phyloP scores from a whole-genome alignment of 2,113 vertebrate species.

The Salvelinus alpinus region DNA sequence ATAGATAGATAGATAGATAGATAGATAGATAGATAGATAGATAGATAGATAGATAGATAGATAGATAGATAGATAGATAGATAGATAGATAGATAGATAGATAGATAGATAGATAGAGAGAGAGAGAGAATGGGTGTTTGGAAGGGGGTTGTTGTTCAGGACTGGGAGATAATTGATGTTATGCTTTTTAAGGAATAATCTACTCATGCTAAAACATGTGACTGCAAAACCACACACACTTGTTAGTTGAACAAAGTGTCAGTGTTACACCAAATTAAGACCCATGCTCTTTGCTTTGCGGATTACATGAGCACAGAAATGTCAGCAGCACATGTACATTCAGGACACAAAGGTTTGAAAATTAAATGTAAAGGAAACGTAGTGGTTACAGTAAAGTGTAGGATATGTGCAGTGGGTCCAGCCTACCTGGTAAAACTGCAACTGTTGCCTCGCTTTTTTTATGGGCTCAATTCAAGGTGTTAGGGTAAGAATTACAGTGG shows the following conservation, averaged over 20 bases:
- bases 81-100: no score
- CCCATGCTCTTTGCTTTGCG: background rate
- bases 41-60: no score
- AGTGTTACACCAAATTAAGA: conserved; percentile 5
- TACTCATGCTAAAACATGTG: conserved; percentile 57
- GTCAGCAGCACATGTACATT: background rate
- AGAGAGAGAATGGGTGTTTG: background rate
- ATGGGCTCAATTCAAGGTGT: background rate
- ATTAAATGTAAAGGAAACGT: background rate
- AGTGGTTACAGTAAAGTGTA: background rate
- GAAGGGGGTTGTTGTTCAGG: conserved; percentile 1
- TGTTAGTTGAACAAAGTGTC: conserved; percentile 45
- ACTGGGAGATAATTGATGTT: conserved; percentile 55
- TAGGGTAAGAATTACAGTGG: background rate
- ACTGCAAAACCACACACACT: conserved; percentile 38
- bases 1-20: no score
- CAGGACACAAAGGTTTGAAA: background rate
- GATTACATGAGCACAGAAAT: background rate
- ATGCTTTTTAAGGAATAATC: conserved; percentile 56
- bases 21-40: no score
- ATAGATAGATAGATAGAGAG: no score
- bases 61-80: no score
- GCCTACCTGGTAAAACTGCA: background rate
- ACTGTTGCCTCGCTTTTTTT: background rate
- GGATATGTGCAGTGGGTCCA: background rate